These are phyloP conservation scores for Zelostemma sp. DNA, from an alignment of 1,140 invertebrate genomes.

Conservation along the genomic window DNA sequence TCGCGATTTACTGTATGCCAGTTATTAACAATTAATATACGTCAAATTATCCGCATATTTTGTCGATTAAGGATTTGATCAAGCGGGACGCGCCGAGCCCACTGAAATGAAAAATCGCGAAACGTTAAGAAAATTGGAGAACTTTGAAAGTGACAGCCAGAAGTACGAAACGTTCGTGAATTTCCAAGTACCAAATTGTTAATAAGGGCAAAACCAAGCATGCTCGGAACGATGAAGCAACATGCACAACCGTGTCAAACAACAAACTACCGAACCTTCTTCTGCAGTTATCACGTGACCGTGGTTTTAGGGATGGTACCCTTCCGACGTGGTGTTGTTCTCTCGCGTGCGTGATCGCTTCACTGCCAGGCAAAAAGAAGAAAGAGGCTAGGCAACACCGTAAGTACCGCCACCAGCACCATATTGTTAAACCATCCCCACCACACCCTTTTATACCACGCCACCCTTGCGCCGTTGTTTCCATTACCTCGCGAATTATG, in stretches of 20 bases:
- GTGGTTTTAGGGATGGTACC: constrained; percentile 67
- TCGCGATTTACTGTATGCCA: too few species aligned
- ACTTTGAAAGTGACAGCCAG: too few species aligned
- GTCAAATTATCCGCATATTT: too few species aligned
- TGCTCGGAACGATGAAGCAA: constrained; percentile 22
- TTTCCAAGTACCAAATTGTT: neutral
- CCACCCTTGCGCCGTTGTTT: constrained; percentile 22
- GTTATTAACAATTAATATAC: too few species aligned
- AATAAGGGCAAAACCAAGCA: neutral
- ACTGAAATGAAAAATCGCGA: too few species aligned
- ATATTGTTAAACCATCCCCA: constrained; percentile 47
- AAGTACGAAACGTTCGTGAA: neutral
- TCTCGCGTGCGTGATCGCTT: constrained; percentile 74
- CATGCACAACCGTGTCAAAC: constrained; percentile 46
- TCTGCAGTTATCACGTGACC: constrained; percentile 54
- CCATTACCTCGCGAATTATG: constrained; percentile 22
- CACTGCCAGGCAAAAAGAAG: constrained; percentile 67
- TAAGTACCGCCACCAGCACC: constrained; percentile 49
- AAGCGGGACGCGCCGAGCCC: too few species aligned
- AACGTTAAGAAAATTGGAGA: too few species aligned
- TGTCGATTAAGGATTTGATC: too few species aligned
- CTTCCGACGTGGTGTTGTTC: constrained; percentile 69
- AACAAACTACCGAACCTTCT: constrained; percentile 59
- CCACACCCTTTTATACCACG: constrained; percentile 34
- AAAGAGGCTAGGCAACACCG: constrained; percentile 53